phyloP scores from a whole-genome alignment of 2,113 vertebrate species.

The Isichthys henryi region DNA sequence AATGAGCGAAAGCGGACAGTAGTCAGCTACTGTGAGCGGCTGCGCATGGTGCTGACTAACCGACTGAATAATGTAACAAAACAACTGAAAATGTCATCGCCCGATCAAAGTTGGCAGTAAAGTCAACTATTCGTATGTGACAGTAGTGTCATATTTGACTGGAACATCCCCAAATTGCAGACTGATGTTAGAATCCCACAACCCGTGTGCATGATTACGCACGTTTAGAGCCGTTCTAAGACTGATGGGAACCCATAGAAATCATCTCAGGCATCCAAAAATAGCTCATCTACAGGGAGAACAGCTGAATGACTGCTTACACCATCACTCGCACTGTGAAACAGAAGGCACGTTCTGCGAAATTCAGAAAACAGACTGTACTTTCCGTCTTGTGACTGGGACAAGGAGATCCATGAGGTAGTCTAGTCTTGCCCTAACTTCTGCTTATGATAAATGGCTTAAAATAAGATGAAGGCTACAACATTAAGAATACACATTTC shows the following conservation, averaged over 20 bases:
- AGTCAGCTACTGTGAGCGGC: neutral
- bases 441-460: neutral
- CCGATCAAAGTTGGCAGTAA: neutral
- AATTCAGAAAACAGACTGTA: neutral
- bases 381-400: neutral
- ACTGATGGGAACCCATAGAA: constrained; percentile 17
- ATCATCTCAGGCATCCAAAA: neutral
- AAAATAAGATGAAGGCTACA: neutral
- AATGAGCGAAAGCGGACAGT: neutral
- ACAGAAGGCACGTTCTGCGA: neutral
- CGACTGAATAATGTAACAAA: neutral
- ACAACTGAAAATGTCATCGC: neutral
- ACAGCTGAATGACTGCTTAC: neutral
- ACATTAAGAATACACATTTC: neutral
- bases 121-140: neutral
- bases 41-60: neutral
- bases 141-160: constrained; percentile 11
- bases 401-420: neutral
- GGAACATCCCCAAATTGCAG: neutral
- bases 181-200: neutral
- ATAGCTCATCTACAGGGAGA: constrained; percentile 6
- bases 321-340: neutral
- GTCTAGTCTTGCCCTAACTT: neutral
- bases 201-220: neutral
- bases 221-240: neutral